Evolutionary conservation across 2,113 vertebrate species (phyloP), one percentile per base, ranked within the genome.

Genomic region (Lates calcarifer): DNA sequence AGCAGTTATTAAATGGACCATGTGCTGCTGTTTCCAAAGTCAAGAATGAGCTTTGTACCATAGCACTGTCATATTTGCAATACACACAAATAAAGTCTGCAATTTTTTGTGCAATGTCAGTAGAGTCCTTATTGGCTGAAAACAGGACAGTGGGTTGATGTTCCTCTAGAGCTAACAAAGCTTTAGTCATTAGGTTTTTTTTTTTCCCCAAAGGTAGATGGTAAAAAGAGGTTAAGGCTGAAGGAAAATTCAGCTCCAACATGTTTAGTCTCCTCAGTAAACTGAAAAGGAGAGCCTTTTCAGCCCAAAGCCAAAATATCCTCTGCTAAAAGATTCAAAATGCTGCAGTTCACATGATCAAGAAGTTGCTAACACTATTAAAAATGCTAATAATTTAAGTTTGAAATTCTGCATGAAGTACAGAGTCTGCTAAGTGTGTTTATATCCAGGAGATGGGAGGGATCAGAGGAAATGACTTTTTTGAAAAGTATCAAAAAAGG

Each of bases 381-480:
- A 28, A 56, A 28, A 20, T 45, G 20, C 13, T 28, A 56, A 31
- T 24, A 26, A 22, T 43, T 43, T 24, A 9, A 53, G 15, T 53
- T 35, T 73, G 11, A 29, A 75, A 26, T 5, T n/a, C 33, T 6
- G 33, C 45, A 35, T n/a, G 37, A 5, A 51, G 45, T 10, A 13
- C 57, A 35, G 13, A 22, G 5, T 28, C 20, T 5, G 49, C 49
- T 53, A n/a, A 53, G 24, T 53, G 45, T 47, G 45, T 20, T 47
- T 7, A 18, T 18, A 47, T 14, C 41, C 41, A 43, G 41, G 49
- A n/a, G 49, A 6, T 53, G 49, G 55, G 72, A 51, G 18, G n/a
- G 28, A 77, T 81, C 56, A 64, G 39, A 5, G 33, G 33, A 8
- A 71, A 62, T 70, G 56, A 68, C 13, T 28, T 73, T 35, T 60